Conservation (phyloP, 2,113 vertebrate genomes). For the Alligator sinensis region DNA sequence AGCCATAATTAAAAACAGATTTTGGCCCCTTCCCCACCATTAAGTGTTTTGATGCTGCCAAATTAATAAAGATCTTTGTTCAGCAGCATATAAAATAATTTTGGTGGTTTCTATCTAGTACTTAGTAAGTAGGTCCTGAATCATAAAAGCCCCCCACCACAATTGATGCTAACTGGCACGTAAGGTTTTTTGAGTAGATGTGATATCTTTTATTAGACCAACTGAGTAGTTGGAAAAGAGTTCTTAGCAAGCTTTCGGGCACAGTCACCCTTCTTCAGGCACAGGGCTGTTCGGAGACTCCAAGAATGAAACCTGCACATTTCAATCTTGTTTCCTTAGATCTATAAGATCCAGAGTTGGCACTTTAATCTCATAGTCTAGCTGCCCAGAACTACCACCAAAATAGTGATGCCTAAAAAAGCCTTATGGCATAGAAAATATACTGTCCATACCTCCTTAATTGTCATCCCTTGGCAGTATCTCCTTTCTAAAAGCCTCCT, state of each 20-base stretch:
- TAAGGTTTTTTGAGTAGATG: no score
- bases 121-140: not conserved
- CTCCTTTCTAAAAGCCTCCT: not conserved
- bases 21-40: not conserved
- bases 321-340: not conserved
- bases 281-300: no score
- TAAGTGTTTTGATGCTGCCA: not conserved
- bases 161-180: no score
- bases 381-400: not conserved
- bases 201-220: no score
- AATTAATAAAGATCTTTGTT: not conserved
- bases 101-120: not conserved
- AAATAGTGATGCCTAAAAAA: not conserved
- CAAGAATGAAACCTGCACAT: no score
- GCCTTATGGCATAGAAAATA: not conserved
- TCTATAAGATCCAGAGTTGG: not conserved
- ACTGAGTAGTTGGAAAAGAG: no score
- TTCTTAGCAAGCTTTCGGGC: no score
- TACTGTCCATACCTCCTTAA: not conserved
- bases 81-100: not conserved
- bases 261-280: no score
- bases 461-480: not conserved
- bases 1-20: not conserved
- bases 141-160: not conserved
- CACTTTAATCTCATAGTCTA: not conserved